Base-by-base conservation (phyloP, 2,797 vertebrate genomes). In the Loriculus beryllinus region DNA sequence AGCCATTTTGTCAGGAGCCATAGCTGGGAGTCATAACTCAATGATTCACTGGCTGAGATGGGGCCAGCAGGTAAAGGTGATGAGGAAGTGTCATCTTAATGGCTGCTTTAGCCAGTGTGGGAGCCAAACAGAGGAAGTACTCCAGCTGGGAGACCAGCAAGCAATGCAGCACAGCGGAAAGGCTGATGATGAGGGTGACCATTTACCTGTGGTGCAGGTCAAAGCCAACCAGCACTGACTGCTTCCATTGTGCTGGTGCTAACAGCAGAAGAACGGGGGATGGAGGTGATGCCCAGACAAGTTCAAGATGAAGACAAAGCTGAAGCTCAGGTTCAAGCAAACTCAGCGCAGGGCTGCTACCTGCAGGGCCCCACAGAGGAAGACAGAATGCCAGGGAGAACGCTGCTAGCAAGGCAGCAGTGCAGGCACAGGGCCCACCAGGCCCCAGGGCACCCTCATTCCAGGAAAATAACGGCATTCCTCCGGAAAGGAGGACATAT, bases 211-310 rank as follows among this genome's bases (percentile, higher is more conserved):
- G 68, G 45, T 49, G 26, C 7, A 26, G 67, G 56, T 31, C n/a
- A 29, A 15, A 56, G 48, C 31, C 74, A 17, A 0, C 3, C 33
- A 1, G 5, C 3, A 2, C 6, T 7, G 48, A 3, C 35, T 26
- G 59, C 18, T 64, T 23, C 28, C 9, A 0, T 6, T 10, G 57
- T 16, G 37, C 5, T 25, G 52, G 7, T 26, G 52, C 45, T 48
- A 51, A 33, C 28, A 14, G 68, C 4, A 5, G 62, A 12, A 64
- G 31, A n/a, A 39, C 51, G 64, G 79, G 29, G 26, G n/a, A 2
- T 37, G 59, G 18, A 18, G 16, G 42, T 23, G 68, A 3, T 57
- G 57, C 39, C 59, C 23, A n/a, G 45, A 4, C 49, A 45, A 18
- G 31, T 25, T 57, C 10, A 26, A 48, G 72, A 21, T 33, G 14